Evolutionary conservation across 2,113 vertebrate species (phyloP), one percentile per base, ranked within the genome.

Genomic region (Phalacrocorax pelagicus): DNA sequence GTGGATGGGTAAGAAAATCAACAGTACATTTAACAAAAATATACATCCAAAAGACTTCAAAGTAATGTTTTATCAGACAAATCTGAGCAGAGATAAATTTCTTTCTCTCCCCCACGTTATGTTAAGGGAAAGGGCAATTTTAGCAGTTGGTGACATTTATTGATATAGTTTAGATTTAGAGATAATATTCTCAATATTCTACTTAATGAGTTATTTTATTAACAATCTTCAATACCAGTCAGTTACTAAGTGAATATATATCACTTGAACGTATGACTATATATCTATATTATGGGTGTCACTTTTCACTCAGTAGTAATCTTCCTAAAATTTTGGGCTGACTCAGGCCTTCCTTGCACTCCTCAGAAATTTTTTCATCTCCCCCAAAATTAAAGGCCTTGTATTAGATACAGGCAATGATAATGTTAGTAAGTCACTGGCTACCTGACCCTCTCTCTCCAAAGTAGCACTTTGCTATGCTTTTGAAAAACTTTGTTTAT

Each of bases 191-290:
- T 6, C 59, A 67, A 65, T 77, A 46, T 47, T 88, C 20, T 83
- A 57, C 40, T 40, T 73, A 54, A 12, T 0, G 1, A 62, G 5
- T 54, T 44, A 52, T 12, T 82, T 88, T 23, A 63, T 72, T 57
- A 62, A 51, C 19, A 75, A n/a, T 11, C 10, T 65, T 82, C 0
- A 0, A 23, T 29, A 52, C 0, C 4, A 55, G 42, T 24, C 47
- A 63, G 24, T 32, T 82, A 42, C 15, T 20, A 69, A 75, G 8
- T 70, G 12, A 81, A 30, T 24, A 49, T 23, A 36, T 24, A 36
- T 1, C 9, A 61, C 51, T 71, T 55, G 29, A 63, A 51, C 24
- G 19, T 40, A 27, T 71, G 21, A 54, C 52, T 71, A 22, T 51
- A 18, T 26, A 42, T n/a, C n/a, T 30, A 3, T 22, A 34, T 65